These are phyloP conservation scores for Drosophila putrida DNA, from an alignment of 2,888 invertebrate genomes.

Conservation along the genomic window DNA sequence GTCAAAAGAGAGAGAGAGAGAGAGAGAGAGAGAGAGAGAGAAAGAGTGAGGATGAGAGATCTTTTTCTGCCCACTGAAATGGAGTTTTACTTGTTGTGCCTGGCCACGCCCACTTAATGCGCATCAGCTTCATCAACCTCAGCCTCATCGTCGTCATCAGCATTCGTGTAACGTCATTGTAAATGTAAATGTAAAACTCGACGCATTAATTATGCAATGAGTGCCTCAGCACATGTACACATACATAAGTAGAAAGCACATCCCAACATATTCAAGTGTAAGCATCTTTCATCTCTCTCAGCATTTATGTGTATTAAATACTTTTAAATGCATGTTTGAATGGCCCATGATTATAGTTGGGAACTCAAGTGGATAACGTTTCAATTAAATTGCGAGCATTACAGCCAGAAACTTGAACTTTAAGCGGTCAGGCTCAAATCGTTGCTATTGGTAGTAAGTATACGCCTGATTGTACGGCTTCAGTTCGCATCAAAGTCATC, in stretches of 20 bases:
- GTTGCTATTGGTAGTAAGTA: conserved; percentile 47
- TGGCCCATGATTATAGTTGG: conserved; percentile 40
- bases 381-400: conserved; percentile 56
- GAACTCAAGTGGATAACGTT: conserved; percentile 59
- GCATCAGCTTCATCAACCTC: conserved; percentile 31
- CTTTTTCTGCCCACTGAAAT: conserved; percentile 30
- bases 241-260: conserved; percentile 7
- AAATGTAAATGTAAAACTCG: conserved; percentile 72
- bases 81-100: conserved; percentile 33
- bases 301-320: conserved; percentile 66
- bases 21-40: background rate
- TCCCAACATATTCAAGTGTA: conserved; percentile 2
- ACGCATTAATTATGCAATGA: conserved; percentile 74
- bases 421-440: conserved; percentile 19
- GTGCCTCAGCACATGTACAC: conserved; percentile 14
- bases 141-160: conserved; percentile 21
- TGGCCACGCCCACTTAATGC: conserved; percentile 62
- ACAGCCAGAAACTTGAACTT: conserved; percentile 32
- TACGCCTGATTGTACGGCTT: conserved; percentile 40
- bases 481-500: conserved; percentile 21
- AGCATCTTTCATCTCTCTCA: conserved; percentile 5
- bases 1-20: background rate
- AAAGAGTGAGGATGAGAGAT: background rate
- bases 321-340: conserved; percentile 50
- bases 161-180: conserved; percentile 61